Evolutionary conservation across 2,888 invertebrate genomes (phyloP).

Genomic region (Drosophila bunnanda): DNA sequence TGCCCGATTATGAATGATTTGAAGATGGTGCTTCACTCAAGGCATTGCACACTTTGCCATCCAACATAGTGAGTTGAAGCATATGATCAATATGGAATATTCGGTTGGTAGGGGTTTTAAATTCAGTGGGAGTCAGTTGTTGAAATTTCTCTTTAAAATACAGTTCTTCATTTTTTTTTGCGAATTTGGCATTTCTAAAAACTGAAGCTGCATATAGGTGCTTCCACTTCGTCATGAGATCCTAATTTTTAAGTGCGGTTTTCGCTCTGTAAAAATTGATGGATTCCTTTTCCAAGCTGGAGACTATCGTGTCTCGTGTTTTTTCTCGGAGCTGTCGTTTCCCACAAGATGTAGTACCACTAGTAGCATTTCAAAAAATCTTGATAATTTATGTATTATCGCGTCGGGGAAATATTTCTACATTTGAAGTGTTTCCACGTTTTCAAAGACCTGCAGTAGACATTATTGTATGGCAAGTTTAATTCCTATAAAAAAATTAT

Average conservation of each 20-base stretch:
- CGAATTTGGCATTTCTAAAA: no score
- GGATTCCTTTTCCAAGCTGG: not conserved
- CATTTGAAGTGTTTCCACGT: no score
- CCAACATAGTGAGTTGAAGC: not conserved
- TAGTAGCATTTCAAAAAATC: not conserved
- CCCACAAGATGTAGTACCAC: not conserved
- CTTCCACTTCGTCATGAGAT: no score
- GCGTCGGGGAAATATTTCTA: no score
- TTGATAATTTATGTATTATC: not conserved
- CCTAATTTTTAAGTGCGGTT: not conserved
- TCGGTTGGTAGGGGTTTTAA: not conserved
- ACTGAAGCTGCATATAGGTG: no score
- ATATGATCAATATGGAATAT: not conserved
- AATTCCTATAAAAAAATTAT: no score
- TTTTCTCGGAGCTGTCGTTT: slow-evolving; percentile 1
- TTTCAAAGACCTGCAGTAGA: no score
- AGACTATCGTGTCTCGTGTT: not conserved
- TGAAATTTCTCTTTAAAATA: not conserved
- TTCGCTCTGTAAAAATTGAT: not conserved
- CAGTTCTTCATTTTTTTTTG: not conserved
- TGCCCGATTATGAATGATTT: no score
- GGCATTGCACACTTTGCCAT: slow-evolving; percentile 1
- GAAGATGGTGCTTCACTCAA: not conserved
- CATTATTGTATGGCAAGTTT: no score
- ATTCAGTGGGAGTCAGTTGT: not conserved